A percentile compares a stretch with the other conserved stretches of the same genome.
These are phyloP conservation scores for Acheta domesticus DNA, from an alignment of 2,888 invertebrate genomes.

Conservation along the genomic window DNA sequence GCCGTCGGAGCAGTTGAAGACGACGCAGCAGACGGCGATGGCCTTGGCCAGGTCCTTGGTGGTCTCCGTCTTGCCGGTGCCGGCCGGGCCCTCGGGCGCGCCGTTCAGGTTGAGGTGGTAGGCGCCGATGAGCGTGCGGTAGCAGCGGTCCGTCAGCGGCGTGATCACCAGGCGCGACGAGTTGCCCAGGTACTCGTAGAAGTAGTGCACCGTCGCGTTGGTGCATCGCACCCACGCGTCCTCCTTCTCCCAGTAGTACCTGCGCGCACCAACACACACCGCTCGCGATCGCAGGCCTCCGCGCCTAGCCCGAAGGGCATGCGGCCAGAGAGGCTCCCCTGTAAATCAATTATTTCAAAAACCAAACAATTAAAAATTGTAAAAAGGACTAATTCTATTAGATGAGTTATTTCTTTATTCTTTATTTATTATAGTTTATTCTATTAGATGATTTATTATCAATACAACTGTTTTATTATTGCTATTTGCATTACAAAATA, in stretches of 20 bases:
- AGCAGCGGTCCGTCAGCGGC: slow-evolving; percentile 73
- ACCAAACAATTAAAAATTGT: no score
- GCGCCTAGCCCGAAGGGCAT: no score
- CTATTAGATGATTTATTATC: no score
- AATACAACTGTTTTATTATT: no score
- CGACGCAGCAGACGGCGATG: slow-evolving; percentile 83
- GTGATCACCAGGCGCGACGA: slow-evolving; percentile 71
- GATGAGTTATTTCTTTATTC: no score
- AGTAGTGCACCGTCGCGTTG: slow-evolving; percentile 74
- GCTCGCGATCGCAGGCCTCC: no score
- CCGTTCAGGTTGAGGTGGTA: slow-evolving; percentile 80
- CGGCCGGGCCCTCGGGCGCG: slow-evolving; percentile 81
- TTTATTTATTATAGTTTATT: no score
- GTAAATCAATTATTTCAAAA: no score
- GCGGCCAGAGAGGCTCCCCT: no score
- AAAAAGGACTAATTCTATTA: no score
- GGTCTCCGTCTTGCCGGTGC: slow-evolving; percentile 87
- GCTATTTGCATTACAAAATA: no score
- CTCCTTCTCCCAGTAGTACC: slow-evolving; percentile 64
- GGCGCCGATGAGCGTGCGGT: slow-evolving; percentile 78
- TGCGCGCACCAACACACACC: slow-evolving; percentile 30
- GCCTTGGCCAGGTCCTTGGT: slow-evolving; percentile 91
- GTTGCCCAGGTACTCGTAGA: slow-evolving; percentile 83
- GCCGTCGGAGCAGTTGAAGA: slow-evolving; percentile 84
- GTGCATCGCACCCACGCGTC: slow-evolving; percentile 68